Percentiles rank a stretch among this genome's conserved stretches.
These are phyloP conservation scores for Athetis lepigone DNA, from an alignment of 2,888 invertebrate genomes.

Conservation along the genomic window DNA sequence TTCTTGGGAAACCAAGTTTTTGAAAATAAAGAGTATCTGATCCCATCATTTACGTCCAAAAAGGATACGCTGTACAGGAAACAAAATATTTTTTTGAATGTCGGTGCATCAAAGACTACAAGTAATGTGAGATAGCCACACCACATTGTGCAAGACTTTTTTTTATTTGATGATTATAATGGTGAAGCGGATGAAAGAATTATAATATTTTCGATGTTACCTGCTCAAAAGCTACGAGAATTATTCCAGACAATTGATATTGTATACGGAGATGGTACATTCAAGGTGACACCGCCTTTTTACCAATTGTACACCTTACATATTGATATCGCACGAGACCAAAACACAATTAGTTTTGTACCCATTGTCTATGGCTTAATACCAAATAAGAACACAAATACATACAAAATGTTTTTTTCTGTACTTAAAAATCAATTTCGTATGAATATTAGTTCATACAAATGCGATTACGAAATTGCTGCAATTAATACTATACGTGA, in stretches of 20 bases:
- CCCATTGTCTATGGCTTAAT: neutral
- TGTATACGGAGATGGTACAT: slow-evolving; percentile 3
- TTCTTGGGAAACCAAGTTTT: too few species aligned
- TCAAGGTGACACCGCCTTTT: slow-evolving; percentile 5
- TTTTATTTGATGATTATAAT: slow-evolving; percentile 1
- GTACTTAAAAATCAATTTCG: slow-evolving; percentile 1
- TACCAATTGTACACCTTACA: slow-evolving; percentile 5
- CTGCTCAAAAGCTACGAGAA: slow-evolving; percentile 1
- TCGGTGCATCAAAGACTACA: neutral
- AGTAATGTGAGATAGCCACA: slow-evolving; percentile 3
- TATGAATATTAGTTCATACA: slow-evolving; percentile 1
- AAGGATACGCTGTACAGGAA: neutral
- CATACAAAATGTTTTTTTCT: slow-evolving; percentile 12
- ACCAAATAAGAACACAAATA: slow-evolving; percentile 4
- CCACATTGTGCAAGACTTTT: neutral
- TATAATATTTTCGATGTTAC: neutral
- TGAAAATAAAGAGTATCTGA: too few species aligned
- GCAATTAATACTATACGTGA: neutral
- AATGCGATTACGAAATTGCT: too few species aligned
- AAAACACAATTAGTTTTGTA: slow-evolving; percentile 2
- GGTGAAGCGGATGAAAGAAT: neutral
- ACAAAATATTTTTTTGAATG: slow-evolving; percentile 1
- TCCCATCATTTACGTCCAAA: too few species aligned
- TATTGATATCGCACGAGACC: slow-evolving; percentile 2
- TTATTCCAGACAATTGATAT: too few species aligned